A percentile compares a stretch with the other conserved stretches of the same genome.
phyloP scores from a whole-genome alignment of 2,888 invertebrate species.

The Acheta domesticus region DNA sequence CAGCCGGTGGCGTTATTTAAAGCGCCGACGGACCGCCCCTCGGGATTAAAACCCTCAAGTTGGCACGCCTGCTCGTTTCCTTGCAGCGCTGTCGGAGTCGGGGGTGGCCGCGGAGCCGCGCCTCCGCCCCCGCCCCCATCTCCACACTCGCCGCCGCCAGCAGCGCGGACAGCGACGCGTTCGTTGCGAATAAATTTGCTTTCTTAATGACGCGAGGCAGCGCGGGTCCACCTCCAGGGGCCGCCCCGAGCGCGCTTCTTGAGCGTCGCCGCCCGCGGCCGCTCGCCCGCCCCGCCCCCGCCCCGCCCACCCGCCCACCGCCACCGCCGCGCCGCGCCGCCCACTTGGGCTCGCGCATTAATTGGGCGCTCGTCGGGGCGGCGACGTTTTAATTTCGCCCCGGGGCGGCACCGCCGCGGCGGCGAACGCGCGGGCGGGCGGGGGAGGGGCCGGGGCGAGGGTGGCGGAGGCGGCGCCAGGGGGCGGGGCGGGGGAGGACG shows the following conservation, averaged over 20 bases:
- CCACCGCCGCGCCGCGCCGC: neutral
- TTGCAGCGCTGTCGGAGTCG: slow-evolving; percentile 7
- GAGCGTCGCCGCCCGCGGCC: neutral
- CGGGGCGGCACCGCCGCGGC: neutral
- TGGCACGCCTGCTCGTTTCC: slow-evolving; percentile 18
- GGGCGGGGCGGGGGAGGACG: neutral
- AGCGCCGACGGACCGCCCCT: slow-evolving; percentile 18
- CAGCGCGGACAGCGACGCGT: slow-evolving; percentile 18
- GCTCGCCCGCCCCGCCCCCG: neutral
- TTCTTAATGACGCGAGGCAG: neutral
- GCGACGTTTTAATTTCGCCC: slow-evolving; percentile 4
- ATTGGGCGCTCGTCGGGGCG: slow-evolving; percentile 18
- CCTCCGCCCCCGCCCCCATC: neutral
- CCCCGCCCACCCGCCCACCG: neutral
- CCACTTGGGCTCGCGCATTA: slow-evolving; percentile 3
- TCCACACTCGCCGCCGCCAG: neutral
- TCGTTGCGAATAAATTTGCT: slow-evolving; percentile 7
- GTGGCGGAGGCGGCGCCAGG: neutral
- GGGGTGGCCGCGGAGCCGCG: neutral
- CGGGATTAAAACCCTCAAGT: slow-evolving; percentile 18
- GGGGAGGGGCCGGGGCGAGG: neutral
- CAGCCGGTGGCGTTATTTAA: slow-evolving; percentile 18
- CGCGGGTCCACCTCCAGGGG: neutral
- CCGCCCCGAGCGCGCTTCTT: neutral
- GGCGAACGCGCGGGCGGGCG: neutral